These are phyloP conservation scores for Cynaeus angustus DNA, from an alignment of 2,888 invertebrate species.

Conservation along the genomic window DNA sequence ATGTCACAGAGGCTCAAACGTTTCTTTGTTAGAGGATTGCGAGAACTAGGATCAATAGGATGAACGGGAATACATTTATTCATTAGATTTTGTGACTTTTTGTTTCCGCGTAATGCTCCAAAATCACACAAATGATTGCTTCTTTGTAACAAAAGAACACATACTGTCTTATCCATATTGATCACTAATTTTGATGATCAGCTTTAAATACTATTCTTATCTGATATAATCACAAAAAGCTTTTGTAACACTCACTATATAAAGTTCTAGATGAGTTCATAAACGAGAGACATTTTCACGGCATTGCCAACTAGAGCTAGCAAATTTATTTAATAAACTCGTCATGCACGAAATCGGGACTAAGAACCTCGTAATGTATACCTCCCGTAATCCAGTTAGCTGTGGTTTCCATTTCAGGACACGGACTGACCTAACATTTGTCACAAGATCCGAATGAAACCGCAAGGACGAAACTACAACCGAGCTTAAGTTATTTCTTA, in stretches of 20 bases:
- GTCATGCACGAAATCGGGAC: constrained; percentile 68
- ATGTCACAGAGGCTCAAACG: constrained; percentile 12
- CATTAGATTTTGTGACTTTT: constrained; percentile 1
- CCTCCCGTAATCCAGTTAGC: constrained; percentile 67
- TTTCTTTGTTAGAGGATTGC: constrained; percentile 18
- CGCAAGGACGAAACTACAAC: constrained; percentile 50
- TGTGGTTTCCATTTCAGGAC: constrained; percentile 66
- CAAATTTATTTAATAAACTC: constrained; percentile 68
- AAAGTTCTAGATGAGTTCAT: not conserved
- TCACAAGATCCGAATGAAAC: constrained; percentile 63
- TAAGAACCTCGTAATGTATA: constrained; percentile 64
- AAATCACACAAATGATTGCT: no score
- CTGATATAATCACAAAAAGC: no score
- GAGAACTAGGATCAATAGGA: constrained; percentile 8
- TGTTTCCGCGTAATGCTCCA: no score
- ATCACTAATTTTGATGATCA: no score
- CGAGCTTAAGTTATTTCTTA: constrained; percentile 54
- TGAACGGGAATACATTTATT: constrained; percentile 16
- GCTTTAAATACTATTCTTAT: no score
- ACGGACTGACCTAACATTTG: constrained; percentile 67
- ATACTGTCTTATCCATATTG: no score
- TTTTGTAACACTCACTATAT: no score
- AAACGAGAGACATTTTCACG: constrained; percentile 4
- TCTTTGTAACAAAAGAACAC: no score
- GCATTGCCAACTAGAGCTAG: constrained; percentile 28